Evolutionary conservation across 2,888 invertebrate genomes (phyloP).

Genomic region (Platycheirus rosarum): DNA sequence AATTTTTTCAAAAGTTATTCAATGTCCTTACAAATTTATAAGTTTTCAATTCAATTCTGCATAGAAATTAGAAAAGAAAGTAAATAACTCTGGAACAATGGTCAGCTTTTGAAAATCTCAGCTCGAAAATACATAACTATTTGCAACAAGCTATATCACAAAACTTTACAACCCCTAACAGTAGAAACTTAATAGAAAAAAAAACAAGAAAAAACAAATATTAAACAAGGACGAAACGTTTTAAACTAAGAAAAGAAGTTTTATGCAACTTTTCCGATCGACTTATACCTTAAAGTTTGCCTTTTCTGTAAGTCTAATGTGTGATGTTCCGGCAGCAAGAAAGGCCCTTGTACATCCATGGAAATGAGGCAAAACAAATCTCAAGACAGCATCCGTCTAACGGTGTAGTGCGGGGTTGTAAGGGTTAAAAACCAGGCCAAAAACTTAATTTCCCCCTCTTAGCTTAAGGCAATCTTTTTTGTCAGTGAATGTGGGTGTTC

Average conservation of each 20-base stretch:
- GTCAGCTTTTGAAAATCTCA: too few species aligned
- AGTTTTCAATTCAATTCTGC: too few species aligned
- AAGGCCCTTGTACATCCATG: background rate
- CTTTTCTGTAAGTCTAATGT: background rate
- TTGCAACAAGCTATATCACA: too few species aligned
- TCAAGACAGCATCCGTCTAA: slow-evolving; percentile 20
- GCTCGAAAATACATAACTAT: too few species aligned
- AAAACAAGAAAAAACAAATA: background rate
- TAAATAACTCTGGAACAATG: too few species aligned
- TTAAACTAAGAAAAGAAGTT: background rate
- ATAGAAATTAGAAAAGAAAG: too few species aligned
- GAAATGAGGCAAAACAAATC: background rate
- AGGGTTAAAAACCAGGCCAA: slow-evolving; percentile 60
- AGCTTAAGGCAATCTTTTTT: slow-evolving; percentile 41
- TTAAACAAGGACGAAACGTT: slow-evolving; percentile 1
- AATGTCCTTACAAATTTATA: too few species aligned
- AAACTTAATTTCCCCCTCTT: slow-evolving; percentile 68
- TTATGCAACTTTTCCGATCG: slow-evolving; percentile 8
- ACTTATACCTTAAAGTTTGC: slow-evolving; percentile 18
- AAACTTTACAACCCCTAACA: too few species aligned
- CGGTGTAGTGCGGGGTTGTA: slow-evolving; percentile 24
- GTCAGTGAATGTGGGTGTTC: background rate
- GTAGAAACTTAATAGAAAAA: background rate
- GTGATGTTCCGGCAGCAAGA: background rate
- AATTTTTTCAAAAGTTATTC: too few species aligned